Conservation (phyloP, 2,888 invertebrate genomes). For the Capitulum mitella region DNA sequence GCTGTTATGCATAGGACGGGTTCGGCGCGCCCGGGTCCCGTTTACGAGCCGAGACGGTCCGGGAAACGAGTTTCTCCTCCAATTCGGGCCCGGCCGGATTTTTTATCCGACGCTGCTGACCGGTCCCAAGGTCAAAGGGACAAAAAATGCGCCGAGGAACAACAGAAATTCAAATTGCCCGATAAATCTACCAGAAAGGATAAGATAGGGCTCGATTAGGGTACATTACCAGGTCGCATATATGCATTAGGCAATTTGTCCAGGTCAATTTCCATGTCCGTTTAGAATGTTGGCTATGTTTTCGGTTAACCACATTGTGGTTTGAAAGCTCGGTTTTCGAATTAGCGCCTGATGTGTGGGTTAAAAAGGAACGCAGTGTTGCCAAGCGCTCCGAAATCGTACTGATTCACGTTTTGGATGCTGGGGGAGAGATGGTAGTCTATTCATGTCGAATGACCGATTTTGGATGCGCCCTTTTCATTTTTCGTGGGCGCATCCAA, state of each 20-base stretch:
- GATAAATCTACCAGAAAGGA: slow-evolving; percentile 20
- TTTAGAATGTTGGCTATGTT: not conserved
- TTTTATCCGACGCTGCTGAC: not conserved
- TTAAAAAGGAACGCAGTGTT: too few relatives aligned
- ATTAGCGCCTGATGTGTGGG: too few relatives aligned
- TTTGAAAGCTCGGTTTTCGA: not conserved
- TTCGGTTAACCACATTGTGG: not conserved
- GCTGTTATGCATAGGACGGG: not conserved
- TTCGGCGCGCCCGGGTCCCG: not conserved
- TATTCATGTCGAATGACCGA: too few relatives aligned
- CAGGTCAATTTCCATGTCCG: not conserved
- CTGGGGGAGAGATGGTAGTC: too few relatives aligned
- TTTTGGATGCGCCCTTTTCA: too few relatives aligned
- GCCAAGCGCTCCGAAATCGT: too few relatives aligned
- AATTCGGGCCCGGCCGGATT: not conserved
- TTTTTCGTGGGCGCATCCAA: too few relatives aligned
- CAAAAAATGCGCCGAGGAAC: not conserved
- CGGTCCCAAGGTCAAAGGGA: not conserved
- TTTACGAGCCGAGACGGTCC: not conserved
- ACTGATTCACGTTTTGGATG: too few relatives aligned
- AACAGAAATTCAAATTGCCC: slow-evolving; percentile 12
- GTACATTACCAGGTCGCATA: not conserved
- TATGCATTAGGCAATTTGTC: slow-evolving; percentile 22
- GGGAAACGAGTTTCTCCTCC: slow-evolving; percentile 8
- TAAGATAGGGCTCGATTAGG: slow-evolving; percentile 12